Evolutionary conservation across 2,888 invertebrate species (phyloP), one percentile per base, ranked within the genome.

Genomic region (Plusia festucae): DNA sequence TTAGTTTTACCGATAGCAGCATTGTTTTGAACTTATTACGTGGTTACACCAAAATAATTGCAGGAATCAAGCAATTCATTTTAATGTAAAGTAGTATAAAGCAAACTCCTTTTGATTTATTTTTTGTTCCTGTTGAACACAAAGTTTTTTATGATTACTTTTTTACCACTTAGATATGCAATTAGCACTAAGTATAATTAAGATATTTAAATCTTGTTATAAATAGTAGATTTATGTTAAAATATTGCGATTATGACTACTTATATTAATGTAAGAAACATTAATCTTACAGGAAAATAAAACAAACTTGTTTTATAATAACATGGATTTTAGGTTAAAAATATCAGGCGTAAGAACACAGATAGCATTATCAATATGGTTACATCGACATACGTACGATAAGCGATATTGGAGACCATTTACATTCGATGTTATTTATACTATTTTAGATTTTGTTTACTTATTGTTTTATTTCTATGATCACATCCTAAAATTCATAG

Each of bases 241-340:
- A n/a, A n/a, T n/a, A n/a, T n/a, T n/a, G n/a, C n/a, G n/a, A n/a
- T n/a, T 27, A 27, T 27, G 27, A 27, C 27, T 27, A 27, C 5
- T 7, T 7, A 0, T 9, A 30, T n/a, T n/a, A n/a, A 40, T 7
- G 3, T 40, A 4, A 6, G 5, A n/a, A n/a, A n/a, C 4, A 15
- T 34, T 4, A 34, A 34, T n/a, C 15, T n/a, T 40, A n/a, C 15
- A 40, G 6, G 3, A 11, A 9, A 18, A 18, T 8, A 49, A 11
- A 49, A 18, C 18, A 16, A 20, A 9, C 30, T 30, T 49, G 8
- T 6, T n/a, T 20, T 3, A 13, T 49, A 20, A 9, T 18, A 49
- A 49, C 46, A 20, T 49, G 20, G 20, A 49, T 18, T 49, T 49
- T 20, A 20, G 46, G 18, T 49, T 49, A 49, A 46, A 49, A 49